Evolutionary conservation across 35 echinoderm and acorn worm genomes (phyloP).

Genomic region (Ophioderma brevispina): DNA sequence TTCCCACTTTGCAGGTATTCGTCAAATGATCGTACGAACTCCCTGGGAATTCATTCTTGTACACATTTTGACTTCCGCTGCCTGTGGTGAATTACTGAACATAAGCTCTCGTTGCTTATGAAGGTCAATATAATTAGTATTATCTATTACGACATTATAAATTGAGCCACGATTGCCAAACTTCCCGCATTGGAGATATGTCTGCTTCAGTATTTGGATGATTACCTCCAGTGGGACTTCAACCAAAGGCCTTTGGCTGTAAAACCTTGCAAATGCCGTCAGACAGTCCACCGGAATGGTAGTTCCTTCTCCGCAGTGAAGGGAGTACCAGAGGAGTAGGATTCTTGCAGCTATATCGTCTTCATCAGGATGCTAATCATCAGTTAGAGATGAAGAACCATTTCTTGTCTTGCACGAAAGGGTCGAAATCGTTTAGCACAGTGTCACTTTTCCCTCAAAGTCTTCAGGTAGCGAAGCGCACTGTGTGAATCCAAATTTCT

Average conservation of each 20-base stretch:
- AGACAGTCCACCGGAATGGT: conserved; percentile 12
- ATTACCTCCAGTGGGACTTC: background rate
- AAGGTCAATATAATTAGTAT: background rate
- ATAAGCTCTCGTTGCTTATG: too few relatives aligned
- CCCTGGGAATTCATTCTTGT: too few relatives aligned
- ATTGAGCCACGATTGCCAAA: too few relatives aligned
- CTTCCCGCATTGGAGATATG: too few relatives aligned
- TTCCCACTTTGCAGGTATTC: conserved; percentile 2
- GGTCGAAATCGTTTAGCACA: conserved; percentile 57
- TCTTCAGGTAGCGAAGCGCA: conserved; percentile 48
- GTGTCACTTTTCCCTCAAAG: conserved; percentile 50
- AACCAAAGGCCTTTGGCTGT: background rate
- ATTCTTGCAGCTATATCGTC: background rate
- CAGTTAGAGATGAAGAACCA: conserved; percentile 68
- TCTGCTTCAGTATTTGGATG: too few relatives aligned
- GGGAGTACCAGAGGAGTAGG: conserved; percentile 48
- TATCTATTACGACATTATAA: background rate
- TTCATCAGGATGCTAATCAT: background rate
- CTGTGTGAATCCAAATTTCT: conserved; percentile 47
- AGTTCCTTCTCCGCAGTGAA: conserved; percentile 29
- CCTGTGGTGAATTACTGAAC: too few relatives aligned
- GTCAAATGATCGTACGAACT: background rate
- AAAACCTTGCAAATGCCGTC: background rate
- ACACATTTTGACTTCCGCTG: too few relatives aligned
- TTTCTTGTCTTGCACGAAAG: conserved; percentile 64